Conservation (phyloP, 2,797 vertebrate genomes). For the Fistularia commersonii region DNA sequence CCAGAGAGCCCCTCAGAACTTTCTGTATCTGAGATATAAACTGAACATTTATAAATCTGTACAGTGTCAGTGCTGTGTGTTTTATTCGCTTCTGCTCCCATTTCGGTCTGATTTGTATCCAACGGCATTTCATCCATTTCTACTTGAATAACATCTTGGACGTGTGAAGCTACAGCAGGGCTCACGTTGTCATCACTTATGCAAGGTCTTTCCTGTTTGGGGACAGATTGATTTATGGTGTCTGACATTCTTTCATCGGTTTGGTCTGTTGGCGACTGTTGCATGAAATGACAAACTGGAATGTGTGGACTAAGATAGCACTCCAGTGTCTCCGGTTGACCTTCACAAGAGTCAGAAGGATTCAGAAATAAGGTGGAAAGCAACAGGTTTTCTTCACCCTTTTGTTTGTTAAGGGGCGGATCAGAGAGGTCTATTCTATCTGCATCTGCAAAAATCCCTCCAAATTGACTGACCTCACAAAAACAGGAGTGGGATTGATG, state of each 20-base stretch:
- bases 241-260: slow-evolving; percentile 3
- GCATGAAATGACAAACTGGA: slow-evolving; percentile 1
- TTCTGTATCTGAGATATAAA: slow-evolving; percentile 21
- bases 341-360: neutral
- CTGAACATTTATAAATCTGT: slow-evolving; percentile 9
- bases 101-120: slow-evolving; percentile 2
- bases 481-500: too few species aligned
- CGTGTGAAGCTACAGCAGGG: neutral
- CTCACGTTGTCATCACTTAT: neutral
- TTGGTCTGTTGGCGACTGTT: too few species aligned
- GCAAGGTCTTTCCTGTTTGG: neutral
- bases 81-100: neutral
- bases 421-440: too few species aligned
- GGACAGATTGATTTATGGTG: neutral
- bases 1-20: slow-evolving; percentile 4
- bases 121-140: slow-evolving; percentile 11
- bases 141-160: slow-evolving; percentile 14
- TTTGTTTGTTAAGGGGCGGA: too few species aligned
- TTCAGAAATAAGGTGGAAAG: neutral
- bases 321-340: neutral
- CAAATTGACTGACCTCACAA: slow-evolving; percentile 1
- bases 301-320: neutral
- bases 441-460: too few species aligned
- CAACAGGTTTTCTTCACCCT: neutral
- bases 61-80: slow-evolving; percentile 1